A percentile compares a stretch with the other conserved stretches of the same genome.
Evolutionary conservation across 1,140 invertebrate species (phyloP).

Genomic region (Leguminivora glycinivorella): DNA sequence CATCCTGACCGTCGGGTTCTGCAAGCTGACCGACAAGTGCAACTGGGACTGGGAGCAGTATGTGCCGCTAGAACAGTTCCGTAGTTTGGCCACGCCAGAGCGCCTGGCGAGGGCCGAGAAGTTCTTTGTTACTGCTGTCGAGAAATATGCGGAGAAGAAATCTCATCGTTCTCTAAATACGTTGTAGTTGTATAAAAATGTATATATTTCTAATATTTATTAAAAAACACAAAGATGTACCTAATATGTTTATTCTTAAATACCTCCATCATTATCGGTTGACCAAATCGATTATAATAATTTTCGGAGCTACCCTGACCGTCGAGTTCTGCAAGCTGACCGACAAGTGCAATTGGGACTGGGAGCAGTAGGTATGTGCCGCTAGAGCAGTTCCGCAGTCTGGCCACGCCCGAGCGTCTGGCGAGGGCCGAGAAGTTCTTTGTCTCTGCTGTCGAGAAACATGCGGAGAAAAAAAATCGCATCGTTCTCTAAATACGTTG

Average conservation of each 20-base stretch:
- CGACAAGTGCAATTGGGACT: conserved; percentile 31
- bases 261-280: too few species aligned
- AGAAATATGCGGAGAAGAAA: conserved; percentile 32
- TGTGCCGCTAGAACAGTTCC: conserved; percentile 28
- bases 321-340: conserved; percentile 37
- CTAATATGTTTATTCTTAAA: too few species aligned
- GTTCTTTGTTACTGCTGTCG: conserved; percentile 30
- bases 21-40: conserved; percentile 37
- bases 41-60: conserved; percentile 26
- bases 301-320: conserved; percentile 18
- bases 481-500: background rate
- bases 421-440: conserved; percentile 32
- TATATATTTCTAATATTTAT: conserved; percentile 24
- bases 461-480: conserved; percentile 29
- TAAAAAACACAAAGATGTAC: conserved; percentile 15
- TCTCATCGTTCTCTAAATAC: background rate
- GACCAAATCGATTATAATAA: conserved; percentile 30
- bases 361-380: conserved; percentile 28
- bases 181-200: background rate
- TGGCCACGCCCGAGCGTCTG: conserved; percentile 33
- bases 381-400: conserved; percentile 25
- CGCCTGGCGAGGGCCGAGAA: conserved; percentile 30
- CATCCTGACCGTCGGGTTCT: conserved; percentile 30
- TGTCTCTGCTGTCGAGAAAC: conserved; percentile 30
- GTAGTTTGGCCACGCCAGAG: conserved; percentile 31